Conservation (phyloP, 2,888 invertebrate genomes). For the Oscheius sp. region DNA sequence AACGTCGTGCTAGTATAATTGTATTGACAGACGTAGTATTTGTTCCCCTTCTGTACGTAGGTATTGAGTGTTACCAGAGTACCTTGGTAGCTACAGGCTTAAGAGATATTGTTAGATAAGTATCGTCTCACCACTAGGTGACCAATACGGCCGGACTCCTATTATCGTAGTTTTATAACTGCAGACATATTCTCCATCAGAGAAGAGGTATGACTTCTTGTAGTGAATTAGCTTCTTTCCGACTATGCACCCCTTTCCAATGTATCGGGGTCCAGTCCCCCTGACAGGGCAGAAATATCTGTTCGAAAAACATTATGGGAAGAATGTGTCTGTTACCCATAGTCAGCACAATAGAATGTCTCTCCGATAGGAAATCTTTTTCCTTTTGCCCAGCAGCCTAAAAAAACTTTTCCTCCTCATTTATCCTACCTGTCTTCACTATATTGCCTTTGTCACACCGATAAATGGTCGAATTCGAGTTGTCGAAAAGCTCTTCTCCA, state of each 20-base stretch:
- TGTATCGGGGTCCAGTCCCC: slow-evolving; percentile 9
- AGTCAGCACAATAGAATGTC: slow-evolving; percentile 21
- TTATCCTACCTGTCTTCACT: slow-evolving; percentile 12
- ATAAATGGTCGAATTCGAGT: slow-evolving; percentile 10
- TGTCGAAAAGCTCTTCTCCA: slow-evolving; percentile 9
- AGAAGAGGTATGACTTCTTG: background rate
- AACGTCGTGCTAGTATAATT: background rate
- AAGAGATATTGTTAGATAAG: background rate
- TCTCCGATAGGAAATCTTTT: slow-evolving; percentile 11
- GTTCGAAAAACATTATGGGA: too few relatives aligned
- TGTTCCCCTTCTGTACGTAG: background rate
- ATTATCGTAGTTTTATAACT: background rate
- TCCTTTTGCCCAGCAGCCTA: slow-evolving; percentile 18
- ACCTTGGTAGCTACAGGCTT: background rate
- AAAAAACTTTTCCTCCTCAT: background rate
- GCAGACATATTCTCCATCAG: background rate
- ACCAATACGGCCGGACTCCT: slow-evolving; percentile 2
- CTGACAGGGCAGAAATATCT: slow-evolving; percentile 14
- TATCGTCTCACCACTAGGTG: background rate
- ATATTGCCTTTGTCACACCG: slow-evolving; percentile 12
- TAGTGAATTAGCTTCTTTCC: slow-evolving; percentile 1
- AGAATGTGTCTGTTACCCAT: too few relatives aligned
- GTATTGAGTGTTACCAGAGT: background rate
- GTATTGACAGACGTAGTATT: background rate
- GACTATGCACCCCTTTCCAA: slow-evolving; percentile 3